Evolutionary conservation across 2,113 vertebrate species (phyloP).

Genomic region (Gasterosteus aculeatus): DNA sequence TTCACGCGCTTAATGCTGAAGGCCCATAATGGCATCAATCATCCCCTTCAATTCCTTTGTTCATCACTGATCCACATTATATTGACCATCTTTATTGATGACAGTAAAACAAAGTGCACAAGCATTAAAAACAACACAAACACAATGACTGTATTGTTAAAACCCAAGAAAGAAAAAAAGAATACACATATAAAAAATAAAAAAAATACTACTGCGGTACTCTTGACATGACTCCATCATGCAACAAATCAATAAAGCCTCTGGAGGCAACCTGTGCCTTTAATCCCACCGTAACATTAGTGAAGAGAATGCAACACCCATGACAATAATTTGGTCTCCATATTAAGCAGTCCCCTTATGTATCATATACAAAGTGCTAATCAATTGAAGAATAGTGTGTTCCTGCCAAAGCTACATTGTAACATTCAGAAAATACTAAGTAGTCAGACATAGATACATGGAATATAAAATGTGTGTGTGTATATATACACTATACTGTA

Average conservation of each 20-base stretch:
- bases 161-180: conserved; percentile 61
- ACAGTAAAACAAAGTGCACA: conserved; percentile 82
- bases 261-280: conserved; percentile 90
- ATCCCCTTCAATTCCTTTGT: background rate
- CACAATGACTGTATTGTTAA: conserved; percentile 62
- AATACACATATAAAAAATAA: conserved; percentile 80
- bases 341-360: conserved; percentile 74
- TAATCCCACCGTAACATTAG: conserved; percentile 77
- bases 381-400: conserved; percentile 65
- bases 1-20: background rate
- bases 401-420: conserved; percentile 60
- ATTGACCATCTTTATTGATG: conserved; percentile 78
- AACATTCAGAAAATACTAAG: conserved; percentile 39
- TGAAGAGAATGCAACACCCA: conserved; percentile 70
- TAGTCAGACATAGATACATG: conserved; percentile 15
- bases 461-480: conserved; percentile 22
- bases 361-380: conserved; percentile 83
- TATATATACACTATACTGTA: background rate
- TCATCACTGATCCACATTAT: conserved; percentile 31
- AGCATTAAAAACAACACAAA: conserved; percentile 68
- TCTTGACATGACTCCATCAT: conserved; percentile 84
- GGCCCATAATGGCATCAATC: background rate
- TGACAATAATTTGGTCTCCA: conserved; percentile 75
- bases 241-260: conserved; percentile 83
- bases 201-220: conserved; percentile 83